Evolutionary conservation across 1,140 invertebrate species (phyloP), one percentile per base, ranked within the genome.

Genomic region (Drosophila albomicans): DNA sequence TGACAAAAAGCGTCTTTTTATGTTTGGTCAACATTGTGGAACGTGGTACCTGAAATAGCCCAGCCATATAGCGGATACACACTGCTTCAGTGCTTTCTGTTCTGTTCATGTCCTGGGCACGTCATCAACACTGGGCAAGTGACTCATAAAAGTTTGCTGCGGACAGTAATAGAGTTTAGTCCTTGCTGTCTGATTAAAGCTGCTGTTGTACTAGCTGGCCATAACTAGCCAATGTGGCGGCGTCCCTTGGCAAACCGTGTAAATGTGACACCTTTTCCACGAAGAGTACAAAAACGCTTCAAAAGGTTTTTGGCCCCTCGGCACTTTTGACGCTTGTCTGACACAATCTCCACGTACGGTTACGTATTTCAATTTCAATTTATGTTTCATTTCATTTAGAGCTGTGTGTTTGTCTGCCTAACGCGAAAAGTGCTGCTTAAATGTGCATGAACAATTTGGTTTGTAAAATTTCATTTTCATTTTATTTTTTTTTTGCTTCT

Each of bases 391-490:
- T 57, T 16, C 51, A 54, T 54, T 32, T 32, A 30, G 25, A 25
- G 10, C 11, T 25, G 15, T 57, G 7, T 57, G 38, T 41, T 61
- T 63, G 61, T 75, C 65, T 74, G 62, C 61, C 61, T 86, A 64
- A 74, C 74, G 79, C 70, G 72, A 70, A 87, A 91, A 69, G 78
- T 82, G 78, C 57, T 87, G 88, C 75, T 91, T 81, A 91, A 91
- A 79, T 81, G 82, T 77, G 87, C 87, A 91, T 91, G 75, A 91
- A 84, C 78, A 88, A 91, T 91, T 81, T 82, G 62, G 82, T 79
- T 91, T 88, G 70, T 91, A 64, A 90, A 90, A 90, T 90, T 90
- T 86, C 78, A 90, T 90, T 90, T 89, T 74, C 85, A 49, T 79
- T 61, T 38, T 1, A 52, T 13, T 13, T 54, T n/a, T n/a, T 57